These are phyloP conservation scores for Mobula birostris DNA, from an alignment of 2,113 vertebrate genomes.

Conservation along the genomic window DNA sequence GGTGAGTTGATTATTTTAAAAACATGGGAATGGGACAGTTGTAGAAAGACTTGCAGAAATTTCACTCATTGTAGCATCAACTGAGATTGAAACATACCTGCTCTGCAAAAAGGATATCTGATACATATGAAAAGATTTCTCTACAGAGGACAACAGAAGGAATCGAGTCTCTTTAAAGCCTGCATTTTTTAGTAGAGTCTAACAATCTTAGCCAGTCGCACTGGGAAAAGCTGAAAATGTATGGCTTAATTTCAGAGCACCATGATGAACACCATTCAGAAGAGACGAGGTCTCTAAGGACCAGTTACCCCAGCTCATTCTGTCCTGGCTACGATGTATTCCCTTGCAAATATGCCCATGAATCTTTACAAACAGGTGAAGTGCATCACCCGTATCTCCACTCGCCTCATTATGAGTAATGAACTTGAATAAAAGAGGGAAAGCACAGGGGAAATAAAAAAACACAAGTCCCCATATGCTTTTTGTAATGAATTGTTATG, in stretches of 20 bases:
- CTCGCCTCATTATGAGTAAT: constrained; percentile 48
- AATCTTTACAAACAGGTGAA: constrained; percentile 38
- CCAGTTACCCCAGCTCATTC: constrained; percentile 29
- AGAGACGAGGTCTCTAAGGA: constrained; percentile 24
- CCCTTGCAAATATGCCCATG: constrained; percentile 30
- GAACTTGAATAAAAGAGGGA: constrained; percentile 44
- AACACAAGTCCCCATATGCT: constrained; percentile 44
- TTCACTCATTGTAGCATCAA: not conserved
- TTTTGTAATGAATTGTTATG: constrained; percentile 50
- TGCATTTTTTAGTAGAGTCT: constrained; percentile 33
- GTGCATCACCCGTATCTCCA: constrained; percentile 42
- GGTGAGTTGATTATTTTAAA: not conserved
- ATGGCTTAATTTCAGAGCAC: constrained; percentile 36
- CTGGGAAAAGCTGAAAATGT: constrained; percentile 34
- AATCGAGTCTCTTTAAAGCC: constrained; percentile 31
- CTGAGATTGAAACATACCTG: not conserved
- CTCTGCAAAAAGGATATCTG: not conserved
- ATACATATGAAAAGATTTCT: constrained; percentile 13
- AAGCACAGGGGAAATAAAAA: constrained; percentile 49
- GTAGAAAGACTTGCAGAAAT: not conserved
- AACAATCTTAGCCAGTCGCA: constrained; percentile 23
- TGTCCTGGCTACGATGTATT: not conserved
- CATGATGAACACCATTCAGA: constrained; percentile 29
- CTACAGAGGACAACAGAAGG: constrained; percentile 17
- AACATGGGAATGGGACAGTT: not conserved